Base-by-base conservation (phyloP, 53 echinoderm and acorn worm genomes). In the Glandiceps talaboti region DNA sequence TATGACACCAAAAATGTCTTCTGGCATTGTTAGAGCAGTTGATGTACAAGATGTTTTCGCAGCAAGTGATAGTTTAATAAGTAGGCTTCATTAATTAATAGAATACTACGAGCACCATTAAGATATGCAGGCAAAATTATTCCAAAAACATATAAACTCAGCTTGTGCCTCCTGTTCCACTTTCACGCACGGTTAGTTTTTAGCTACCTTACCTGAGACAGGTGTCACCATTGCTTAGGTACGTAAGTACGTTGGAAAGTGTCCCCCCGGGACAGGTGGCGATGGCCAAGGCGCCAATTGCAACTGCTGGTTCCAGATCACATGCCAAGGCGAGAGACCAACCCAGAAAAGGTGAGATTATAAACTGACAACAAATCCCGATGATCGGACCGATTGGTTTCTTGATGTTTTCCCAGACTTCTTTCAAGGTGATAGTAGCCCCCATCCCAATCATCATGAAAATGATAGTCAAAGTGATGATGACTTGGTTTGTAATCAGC, bases 321-420 rank as follows among this genome's bases (percentile, higher is more conserved):
- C 78, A 74, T 31, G 82, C 74, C 26, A 81, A 73, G 0, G 76
- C 82, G 33, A 78, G 26, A 31, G 72, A 29, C 75, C 81, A 86
- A 0, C 73, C 82, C 30, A 83, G 30, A 26, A 86, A 78, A 25
- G 87, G 86, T 79, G 82, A 74, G 30, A 86, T 74, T 27, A 82
- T 75, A 30, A 86, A 86, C 79, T 83, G 87, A 30, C 75, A 83
- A 1, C 31, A 73, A 33, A 86, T 74, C 26, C 87, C 87, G 1
- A 86, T 75, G 75, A 82, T 79, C 64, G 82, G 79, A 26, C 82
- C 87, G 6, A 74, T 75, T 1, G 87, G 82, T 45, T 45, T 45
- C 64, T 45, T 45, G 64, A 45, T 45, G 20, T 45, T 45, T 6
- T 45, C 64, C 64, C 64, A 45, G 6, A 45, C 64, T 45, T 45